Percentiles rank a stretch among this genome's conserved stretches.
Conservation (phyloP, 2,888 invertebrate species). For the Shargacucullia verbasci region DNA sequence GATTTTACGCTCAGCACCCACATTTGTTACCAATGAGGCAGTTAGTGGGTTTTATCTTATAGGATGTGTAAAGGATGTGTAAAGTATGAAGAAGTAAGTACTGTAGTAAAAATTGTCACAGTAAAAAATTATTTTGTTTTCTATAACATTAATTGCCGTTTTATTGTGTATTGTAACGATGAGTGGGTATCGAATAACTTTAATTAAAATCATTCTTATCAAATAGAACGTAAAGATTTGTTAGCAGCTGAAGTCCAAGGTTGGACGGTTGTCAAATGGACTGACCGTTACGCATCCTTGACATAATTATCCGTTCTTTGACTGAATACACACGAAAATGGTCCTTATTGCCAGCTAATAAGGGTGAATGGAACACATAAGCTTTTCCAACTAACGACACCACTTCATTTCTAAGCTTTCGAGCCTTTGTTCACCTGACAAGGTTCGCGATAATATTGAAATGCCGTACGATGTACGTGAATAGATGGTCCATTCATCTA, state of each 20-base stretch:
- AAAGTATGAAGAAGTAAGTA: too few species aligned
- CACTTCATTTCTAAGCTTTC: conserved; percentile 76
- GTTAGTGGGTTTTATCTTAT: too few species aligned
- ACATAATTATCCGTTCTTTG: conserved; percentile 63
- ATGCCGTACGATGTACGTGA: conserved; percentile 75
- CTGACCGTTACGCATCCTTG: conserved; percentile 64
- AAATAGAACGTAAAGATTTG: conserved; percentile 49
- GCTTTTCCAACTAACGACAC: conserved; percentile 74
- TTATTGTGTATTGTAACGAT: too few species aligned
- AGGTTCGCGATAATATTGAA: conserved; percentile 84
- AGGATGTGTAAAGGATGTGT: too few species aligned
- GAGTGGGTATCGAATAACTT: too few species aligned
- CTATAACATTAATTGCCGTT: too few species aligned
- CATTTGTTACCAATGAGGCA: too few species aligned
- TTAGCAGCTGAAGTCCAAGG: conserved; percentile 53
- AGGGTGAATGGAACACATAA: conserved; percentile 40
- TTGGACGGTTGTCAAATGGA: conserved; percentile 54
- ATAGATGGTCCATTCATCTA: conserved; percentile 75
- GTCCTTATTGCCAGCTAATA: conserved; percentile 44
- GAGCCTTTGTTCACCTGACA: conserved; percentile 81
- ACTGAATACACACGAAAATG: conserved; percentile 43
- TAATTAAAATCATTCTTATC: conserved; percentile 40
- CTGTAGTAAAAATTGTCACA: too few species aligned
- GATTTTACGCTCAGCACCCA: too few species aligned
- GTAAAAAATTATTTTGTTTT: too few species aligned